A percentile compares a stretch with the other conserved stretches of the same genome.
phyloP scores from a whole-genome alignment of 2,797 vertebrate species.

The Denticeps clupeoides region DNA sequence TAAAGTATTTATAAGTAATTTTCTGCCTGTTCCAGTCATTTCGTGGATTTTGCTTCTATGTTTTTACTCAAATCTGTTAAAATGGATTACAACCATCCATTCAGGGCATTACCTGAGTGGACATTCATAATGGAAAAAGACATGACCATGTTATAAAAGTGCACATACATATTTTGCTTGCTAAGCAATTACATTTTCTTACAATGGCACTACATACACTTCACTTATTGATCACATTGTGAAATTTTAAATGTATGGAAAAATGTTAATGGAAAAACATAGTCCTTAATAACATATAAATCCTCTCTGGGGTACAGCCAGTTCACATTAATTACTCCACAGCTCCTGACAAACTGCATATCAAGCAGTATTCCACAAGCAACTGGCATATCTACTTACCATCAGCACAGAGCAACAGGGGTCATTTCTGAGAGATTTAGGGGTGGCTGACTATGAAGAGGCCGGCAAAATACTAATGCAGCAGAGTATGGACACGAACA shows the following conservation, averaged over 20 bases:
- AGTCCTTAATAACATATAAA: slow-evolving; percentile 57
- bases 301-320: slow-evolving; percentile 49
- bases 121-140: no score
- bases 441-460: slow-evolving; percentile 15
- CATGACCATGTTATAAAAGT: no score
- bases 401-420: slow-evolving; percentile 45
- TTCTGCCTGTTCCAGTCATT: no score
- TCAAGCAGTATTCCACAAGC: slow-evolving; percentile 60
- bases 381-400: slow-evolving; percentile 62
- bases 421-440: slow-evolving; percentile 35
- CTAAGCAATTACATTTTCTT: no score
- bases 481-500: slow-evolving; percentile 5
- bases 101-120: no score
- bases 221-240: no score
- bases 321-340: slow-evolving; percentile 70
- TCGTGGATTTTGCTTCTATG: no score
- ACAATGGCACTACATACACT: no score
- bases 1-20: no score
- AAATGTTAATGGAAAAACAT: slow-evolving; percentile 48
- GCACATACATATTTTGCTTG: no score
- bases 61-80: no score
- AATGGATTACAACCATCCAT: no score
- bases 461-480: not conserved
- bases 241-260: slow-evolving; percentile 10
- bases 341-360: slow-evolving; percentile 64